Conservation (phyloP, 2,113 vertebrate genomes). For the Lonchura striata region DNA sequence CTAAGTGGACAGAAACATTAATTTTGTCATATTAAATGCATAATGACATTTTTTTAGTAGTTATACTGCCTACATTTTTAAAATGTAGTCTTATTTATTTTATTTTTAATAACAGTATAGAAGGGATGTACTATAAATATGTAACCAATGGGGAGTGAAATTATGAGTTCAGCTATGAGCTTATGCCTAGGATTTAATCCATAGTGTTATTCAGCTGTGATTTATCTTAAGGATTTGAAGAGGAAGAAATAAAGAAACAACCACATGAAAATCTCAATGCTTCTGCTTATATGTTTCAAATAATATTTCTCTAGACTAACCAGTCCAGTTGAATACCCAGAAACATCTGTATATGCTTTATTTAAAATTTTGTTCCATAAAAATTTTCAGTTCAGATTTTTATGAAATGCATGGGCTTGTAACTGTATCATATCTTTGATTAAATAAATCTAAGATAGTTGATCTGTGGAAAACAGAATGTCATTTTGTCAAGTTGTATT, state of each 20-base stretch:
- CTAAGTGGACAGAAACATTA: background rate
- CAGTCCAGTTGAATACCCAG: background rate
- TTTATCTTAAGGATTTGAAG: background rate
- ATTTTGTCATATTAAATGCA: background rate
- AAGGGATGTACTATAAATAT: background rate
- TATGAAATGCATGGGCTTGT: slow-evolving; percentile 25
- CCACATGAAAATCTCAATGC: background rate
- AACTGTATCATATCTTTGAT: slow-evolving; percentile 2
- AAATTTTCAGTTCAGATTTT: slow-evolving; percentile 9
- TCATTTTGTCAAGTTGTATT: background rate
- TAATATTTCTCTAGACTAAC: background rate
- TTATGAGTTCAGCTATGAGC: background rate
- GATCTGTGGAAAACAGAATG: background rate
- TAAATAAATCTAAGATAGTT: slow-evolving; percentile 31
- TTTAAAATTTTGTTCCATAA: background rate
- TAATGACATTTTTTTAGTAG: background rate
- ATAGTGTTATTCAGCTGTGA: background rate
- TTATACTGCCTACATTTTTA: background rate
- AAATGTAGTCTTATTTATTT: background rate
- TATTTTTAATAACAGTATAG: background rate
- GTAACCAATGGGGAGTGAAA: background rate
- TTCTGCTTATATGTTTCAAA: background rate
- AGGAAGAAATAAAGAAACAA: background rate
- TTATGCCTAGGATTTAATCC: background rate
- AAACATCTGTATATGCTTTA: background rate